Evolutionary conservation across 1,140 invertebrate genomes (phyloP), one percentile per base, ranked within the genome.

Genomic region (Ceratoteleas bidentatus): DNA sequence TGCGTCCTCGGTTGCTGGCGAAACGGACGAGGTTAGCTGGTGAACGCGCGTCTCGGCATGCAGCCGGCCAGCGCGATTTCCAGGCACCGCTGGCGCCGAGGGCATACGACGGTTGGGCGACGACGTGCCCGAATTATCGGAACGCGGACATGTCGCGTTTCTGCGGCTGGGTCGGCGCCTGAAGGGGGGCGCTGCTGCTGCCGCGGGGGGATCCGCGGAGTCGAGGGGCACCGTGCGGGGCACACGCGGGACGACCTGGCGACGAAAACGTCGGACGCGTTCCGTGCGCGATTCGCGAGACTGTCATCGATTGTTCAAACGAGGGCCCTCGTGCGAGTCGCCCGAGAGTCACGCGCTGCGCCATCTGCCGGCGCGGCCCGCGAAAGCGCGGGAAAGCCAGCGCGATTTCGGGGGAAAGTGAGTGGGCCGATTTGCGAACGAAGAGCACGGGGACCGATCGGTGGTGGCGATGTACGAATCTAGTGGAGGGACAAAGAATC

Each of bases 231-330:
- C n/a, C n/a, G n/a, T n/a, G n/a, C n/a, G n/a, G 3, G 8, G 45
- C 45, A 14, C 11, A 47, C 45, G 40, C 40, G 40, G 1, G 40
- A n/a, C 40, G 40, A 56, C 24, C 38, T 32, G 40, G 40, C 40
- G 9, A 10, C 40, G 40, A 43, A 24, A 58, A 24, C 24, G 24
- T 2, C 24, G 24, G 16, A 62, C 8, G 16, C 61, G 60, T 76
- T 69, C 56, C 52, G 56, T 33, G 24, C 57, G 38, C 65, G 58
- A 32, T 77, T 53, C 58, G 57, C 36, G 57, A 61, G 65, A 77
- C 65, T 69, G 74, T 77, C 74, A 77, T 77, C 65, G 74, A 77
- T 77, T 77, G 74, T 70, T 53, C n/a, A 52, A 62, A 53, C 40
- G 74, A 33, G 66, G 13, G 54, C 54, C 74, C 65, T 50, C 74